Evolutionary conservation across 2,888 invertebrate genomes (phyloP), one percentile per base, ranked within the genome.

Genomic region (Polylopha cassiicola): DNA sequence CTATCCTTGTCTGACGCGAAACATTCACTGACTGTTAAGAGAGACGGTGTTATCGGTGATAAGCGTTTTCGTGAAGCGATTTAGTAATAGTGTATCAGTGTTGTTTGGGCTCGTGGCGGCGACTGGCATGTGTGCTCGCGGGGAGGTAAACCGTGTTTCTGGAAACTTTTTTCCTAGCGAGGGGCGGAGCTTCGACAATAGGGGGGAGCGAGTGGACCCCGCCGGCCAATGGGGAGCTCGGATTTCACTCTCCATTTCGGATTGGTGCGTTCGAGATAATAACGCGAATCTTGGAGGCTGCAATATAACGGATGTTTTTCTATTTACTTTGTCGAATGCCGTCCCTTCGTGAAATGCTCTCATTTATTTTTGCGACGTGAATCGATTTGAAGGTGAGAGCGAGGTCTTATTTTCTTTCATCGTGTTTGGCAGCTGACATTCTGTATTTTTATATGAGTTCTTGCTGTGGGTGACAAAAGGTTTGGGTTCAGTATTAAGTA

Each of bases 271-370:
- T 47, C 53, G 73, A 82, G 84, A 82, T 81, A 77, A 79, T 76
- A 74, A 72, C 78, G 81, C 82, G 77, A 80, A 84, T 79, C 73
- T 77, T 67, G 76, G 85, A 84, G 81, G 82, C 84, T 84, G 84
- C 73, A n/a, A 66, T 71, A 65, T 58, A 44, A 52, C 56, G 64
- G 65, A 63, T 62, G 64, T 63, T 74, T 73, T 75, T 74, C 75
- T 79, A 75, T 78, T 78, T 79, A 75, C 70, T 61, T 58, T 61
- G 61, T 59, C 66, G 76, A 78, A 76, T 79, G 52, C 61, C 55
- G 61, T 62, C 68, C 61, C 65, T 64, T 71, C 71, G 58, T 48
- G 65, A 61, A 73, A 76, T 60, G 67, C 65, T 75, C 70, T 73
- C 76, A 75, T 77, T 74, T 72, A 74, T 71, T 71, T 64, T 50